Evolutionary conservation across 2,888 invertebrate genomes (phyloP).

Genomic region (Hyposoter dolosus): DNA sequence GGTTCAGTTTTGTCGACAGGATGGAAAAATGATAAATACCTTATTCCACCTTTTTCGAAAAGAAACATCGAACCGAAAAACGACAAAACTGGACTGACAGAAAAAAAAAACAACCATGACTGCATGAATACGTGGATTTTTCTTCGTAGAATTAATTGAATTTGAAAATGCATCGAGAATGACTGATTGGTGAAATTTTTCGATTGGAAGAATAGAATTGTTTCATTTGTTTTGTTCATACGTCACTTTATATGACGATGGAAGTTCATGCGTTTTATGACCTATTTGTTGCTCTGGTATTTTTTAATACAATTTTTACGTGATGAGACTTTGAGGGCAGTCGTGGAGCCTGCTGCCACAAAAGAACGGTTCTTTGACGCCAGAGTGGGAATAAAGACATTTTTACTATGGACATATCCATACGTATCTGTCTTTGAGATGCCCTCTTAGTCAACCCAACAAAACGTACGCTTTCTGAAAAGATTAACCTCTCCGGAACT

Average conservation of each 20-base stretch:
- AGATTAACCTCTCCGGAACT: constrained; percentile 6
- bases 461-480: constrained; percentile 11
- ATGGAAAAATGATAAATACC: background rate
- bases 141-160: no score
- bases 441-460: background rate
- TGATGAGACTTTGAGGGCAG: constrained; percentile 26
- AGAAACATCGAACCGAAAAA: background rate
- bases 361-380: constrained; percentile 13
- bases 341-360: background rate
- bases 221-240: background rate
- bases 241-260: background rate
- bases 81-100: background rate
- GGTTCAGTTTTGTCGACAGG: background rate
- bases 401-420: background rate
- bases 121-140: background rate
- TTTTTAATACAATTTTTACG: constrained; percentile 56
- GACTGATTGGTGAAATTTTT: background rate
- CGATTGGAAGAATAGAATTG: background rate
- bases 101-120: background rate
- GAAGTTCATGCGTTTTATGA: constrained; percentile 10
- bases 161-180: no score
- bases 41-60: background rate
- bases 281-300: constrained; percentile 20
- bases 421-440: background rate
- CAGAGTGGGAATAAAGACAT: constrained; percentile 15